A percentile compares a stretch with the other conserved stretches of the same genome.
phyloP scores from a whole-genome alignment of 2,113 vertebrate species.

The Lycaon pictus region DNA sequence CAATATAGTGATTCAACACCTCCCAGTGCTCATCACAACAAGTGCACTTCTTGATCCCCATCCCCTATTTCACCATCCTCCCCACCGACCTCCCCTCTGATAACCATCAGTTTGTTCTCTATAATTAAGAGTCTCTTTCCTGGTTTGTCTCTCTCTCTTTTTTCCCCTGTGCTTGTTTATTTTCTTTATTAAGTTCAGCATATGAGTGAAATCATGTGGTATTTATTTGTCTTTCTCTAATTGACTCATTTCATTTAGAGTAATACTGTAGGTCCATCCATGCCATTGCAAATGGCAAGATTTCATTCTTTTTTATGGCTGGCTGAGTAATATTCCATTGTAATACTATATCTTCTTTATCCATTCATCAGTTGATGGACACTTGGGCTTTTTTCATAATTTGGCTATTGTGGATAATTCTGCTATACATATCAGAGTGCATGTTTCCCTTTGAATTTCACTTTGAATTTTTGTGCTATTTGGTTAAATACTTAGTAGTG shows the following conservation, averaged over 20 bases:
- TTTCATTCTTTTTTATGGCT: neutral
- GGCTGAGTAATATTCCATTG: neutral
- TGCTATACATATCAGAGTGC: no score
- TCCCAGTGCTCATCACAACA: neutral
- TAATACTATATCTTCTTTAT: neutral
- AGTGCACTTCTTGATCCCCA: neutral
- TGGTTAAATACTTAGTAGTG: no score
- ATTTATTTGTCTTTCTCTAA: neutral
- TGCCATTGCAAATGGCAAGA: neutral
- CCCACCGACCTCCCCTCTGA: neutral
- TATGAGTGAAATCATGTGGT: neutral
- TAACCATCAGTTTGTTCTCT: neutral
- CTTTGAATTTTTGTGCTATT: no score
- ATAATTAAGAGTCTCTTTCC: neutral
- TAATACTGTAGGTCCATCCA: neutral
- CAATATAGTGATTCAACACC: neutral
- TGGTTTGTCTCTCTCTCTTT: neutral
- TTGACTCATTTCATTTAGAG: neutral
- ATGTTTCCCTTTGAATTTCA: no score
- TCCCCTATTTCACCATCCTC: neutral
- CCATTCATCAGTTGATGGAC: no score
- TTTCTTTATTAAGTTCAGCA: neutral
- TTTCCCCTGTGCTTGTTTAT: neutral
- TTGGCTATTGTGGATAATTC: no score
- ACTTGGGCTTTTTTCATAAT: no score